phyloP scores from a whole-genome alignment of 2,797 vertebrate species.

The Dicrostonyx torquatus region DNA sequence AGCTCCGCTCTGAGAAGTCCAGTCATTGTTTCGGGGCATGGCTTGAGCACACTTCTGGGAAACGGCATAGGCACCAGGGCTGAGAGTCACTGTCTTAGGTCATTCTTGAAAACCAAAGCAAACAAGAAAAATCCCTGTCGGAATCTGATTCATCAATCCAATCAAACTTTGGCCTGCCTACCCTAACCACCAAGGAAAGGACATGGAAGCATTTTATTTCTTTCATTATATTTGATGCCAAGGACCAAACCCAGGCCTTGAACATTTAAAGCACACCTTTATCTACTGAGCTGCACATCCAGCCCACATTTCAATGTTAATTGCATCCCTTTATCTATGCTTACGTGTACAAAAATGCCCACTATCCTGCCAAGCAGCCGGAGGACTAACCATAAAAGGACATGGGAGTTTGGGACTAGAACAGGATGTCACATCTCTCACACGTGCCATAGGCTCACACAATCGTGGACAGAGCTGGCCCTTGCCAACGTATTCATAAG shows the following conservation, averaged over 20 bases:
- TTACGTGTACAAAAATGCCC: background rate
- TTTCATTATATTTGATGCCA: background rate
- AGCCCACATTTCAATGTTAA: conserved; percentile 15
- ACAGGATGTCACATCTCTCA: background rate
- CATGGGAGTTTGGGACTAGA: background rate
- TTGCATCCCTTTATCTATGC: background rate
- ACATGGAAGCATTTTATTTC: background rate
- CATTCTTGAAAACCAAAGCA: background rate
- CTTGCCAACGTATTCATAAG: conserved; percentile 18
- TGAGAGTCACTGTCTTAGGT: conserved; percentile 1
- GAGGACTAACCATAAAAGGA: background rate
- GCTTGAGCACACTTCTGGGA: background rate
- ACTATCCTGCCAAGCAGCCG: background rate
- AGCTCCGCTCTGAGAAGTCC: background rate
- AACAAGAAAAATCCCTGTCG: background rate
- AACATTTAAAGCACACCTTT: background rate
- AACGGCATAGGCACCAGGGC: background rate
- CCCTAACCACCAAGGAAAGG: background rate
- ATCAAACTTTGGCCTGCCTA: background rate
- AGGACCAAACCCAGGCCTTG: background rate
- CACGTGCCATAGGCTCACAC: background rate
- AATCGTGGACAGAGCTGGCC: background rate
- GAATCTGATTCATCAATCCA: background rate
- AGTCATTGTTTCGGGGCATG: background rate
- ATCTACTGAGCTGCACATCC: background rate